Evolutionary conservation across 1,140 invertebrate genomes (phyloP), one percentile per base, ranked within the genome.

Genomic region (Trichomalopsis sarcophagae): DNA sequence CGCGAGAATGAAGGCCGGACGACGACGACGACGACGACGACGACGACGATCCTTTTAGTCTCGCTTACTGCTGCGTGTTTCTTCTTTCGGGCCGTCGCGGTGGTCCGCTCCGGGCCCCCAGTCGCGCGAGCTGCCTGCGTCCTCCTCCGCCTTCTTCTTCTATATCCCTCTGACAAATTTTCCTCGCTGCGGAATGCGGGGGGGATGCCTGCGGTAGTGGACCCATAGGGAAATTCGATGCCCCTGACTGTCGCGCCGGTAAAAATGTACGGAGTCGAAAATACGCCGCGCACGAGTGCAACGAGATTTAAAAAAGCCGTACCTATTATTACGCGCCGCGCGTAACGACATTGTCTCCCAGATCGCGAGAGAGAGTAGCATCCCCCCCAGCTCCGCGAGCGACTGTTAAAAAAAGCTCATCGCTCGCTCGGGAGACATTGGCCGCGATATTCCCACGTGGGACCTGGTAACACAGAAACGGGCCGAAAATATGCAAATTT

Each of bases 401-500:
- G 17, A 14, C 21, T 30, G 17, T 79, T 84, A 82, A 82, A 81
- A 82, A 86, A 82, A 86, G 76, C 84, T 71, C 84, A 27, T 73
- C 66, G 30, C 66, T 62, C 62, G 21, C 55, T 62, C n/a, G 10
- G 13, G 40, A 44, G 40, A 44, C 40, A 10, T 44, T 10, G 1
- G 27, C 27, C 9, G 9, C 40, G 9, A 44, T 44, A 91, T 91
- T 91, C 90, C 88, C 90, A 91, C 90, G 89, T 90, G 90, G 90
- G 90, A 87, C 89, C 73, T n/a, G 50, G 79, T 83, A 76, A 86
- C 47, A 82, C 87, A 82, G 87, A 69, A 88, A 86, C 90, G 90
- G 90, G 90, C 90, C 91, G 87, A 91, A 91, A 90, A 89, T 91
- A 92, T 92, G 91, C 88, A 89, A 92, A 92, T 92, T 82, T 81